Conservation (phyloP, 2,113 vertebrate genomes). For the Melanostigma gelatinosum region DNA sequence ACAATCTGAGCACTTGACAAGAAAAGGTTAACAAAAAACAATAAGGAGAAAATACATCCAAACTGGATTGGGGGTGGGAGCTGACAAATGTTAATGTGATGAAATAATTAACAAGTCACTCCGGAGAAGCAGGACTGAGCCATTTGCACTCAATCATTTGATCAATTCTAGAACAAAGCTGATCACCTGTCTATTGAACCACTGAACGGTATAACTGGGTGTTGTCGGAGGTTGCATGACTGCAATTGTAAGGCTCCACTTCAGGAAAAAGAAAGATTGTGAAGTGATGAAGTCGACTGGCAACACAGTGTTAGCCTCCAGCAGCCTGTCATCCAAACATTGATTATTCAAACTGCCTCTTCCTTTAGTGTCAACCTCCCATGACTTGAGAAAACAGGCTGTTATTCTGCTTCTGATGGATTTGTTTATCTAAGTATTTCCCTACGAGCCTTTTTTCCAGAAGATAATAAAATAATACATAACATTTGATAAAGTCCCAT, state of each 20-base stretch:
- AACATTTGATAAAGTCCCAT: background rate
- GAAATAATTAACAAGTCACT: constrained; percentile 45
- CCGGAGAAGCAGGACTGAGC: constrained; percentile 38
- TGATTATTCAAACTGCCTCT: constrained; percentile 54
- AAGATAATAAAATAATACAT: background rate
- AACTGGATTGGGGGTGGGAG: constrained; percentile 17
- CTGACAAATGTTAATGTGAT: constrained; percentile 44
- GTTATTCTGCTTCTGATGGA: background rate
- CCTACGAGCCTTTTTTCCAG: constrained; percentile 3
- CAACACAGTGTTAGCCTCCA: constrained; percentile 27
- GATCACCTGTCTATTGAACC: constrained; percentile 12
- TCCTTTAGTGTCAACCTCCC: constrained; percentile 38
- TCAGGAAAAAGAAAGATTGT: background rate
- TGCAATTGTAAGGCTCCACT: background rate
- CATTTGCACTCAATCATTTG: constrained; percentile 7
- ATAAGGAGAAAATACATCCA: constrained; percentile 27
- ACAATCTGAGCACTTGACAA: constrained; percentile 53
- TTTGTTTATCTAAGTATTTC: constrained; percentile 9
- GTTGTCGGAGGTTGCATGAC: background rate
- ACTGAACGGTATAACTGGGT: background rate
- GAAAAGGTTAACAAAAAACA: constrained; percentile 41
- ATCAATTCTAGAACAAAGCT: constrained; percentile 36
- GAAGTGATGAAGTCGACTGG: constrained; percentile 20
- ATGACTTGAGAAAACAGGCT: constrained; percentile 25
- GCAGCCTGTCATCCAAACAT: constrained; percentile 40